phyloP scores from a whole-genome alignment of 2,888 invertebrate genomes.

The Papilio protenor region DNA sequence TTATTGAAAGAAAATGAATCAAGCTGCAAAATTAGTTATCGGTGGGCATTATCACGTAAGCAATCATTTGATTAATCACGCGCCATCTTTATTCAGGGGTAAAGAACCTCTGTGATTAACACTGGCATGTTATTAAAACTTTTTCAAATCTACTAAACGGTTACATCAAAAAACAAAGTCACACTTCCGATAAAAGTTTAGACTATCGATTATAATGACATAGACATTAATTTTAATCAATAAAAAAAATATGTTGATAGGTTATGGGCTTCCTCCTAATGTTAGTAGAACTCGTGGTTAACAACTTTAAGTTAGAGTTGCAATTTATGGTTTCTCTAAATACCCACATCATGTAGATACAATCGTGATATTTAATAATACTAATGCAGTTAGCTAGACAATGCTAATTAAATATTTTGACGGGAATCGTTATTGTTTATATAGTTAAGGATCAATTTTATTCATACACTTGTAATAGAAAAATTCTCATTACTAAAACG shows the following conservation, averaged over 20 bases:
- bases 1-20: not conserved
- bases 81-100: constrained; percentile 15
- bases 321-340: constrained; percentile 1
- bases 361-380: not conserved
- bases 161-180: not conserved
- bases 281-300: not conserved
- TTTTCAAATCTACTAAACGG: not conserved
- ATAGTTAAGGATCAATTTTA: not conserved
- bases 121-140: not conserved
- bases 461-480: not conserved
- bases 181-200: not conserved
- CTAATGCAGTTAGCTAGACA: not conserved
- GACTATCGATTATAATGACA: not conserved
- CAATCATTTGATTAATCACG: not conserved
- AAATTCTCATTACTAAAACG: not conserved
- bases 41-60: not conserved
- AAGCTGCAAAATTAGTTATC: not conserved
- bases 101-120: not conserved
- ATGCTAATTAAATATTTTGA: not conserved
- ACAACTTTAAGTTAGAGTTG: not conserved
- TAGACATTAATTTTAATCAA: not conserved
- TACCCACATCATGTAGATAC: not conserved
- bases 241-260: not conserved
- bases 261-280: not conserved
- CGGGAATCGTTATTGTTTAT: not conserved